Conservation (phyloP, 1,140 invertebrate species). For the Trissolcus basalis region DNA sequence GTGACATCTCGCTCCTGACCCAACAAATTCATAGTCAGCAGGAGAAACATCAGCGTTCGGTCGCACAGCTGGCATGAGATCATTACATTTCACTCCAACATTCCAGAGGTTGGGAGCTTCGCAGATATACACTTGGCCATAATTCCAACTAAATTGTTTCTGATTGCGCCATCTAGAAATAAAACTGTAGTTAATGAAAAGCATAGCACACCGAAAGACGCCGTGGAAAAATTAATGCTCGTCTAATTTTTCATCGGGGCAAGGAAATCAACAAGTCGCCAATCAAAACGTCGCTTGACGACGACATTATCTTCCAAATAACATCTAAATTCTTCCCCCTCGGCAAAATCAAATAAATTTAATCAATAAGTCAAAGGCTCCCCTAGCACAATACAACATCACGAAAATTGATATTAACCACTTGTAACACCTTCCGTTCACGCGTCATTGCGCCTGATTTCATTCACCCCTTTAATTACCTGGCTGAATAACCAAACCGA, state of each 20-base stretch:
- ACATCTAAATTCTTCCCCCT: neutral
- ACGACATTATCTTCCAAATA: conserved; percentile 17
- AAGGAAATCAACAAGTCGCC: neutral
- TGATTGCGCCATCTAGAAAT: too few species aligned
- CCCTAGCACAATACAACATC: neutral
- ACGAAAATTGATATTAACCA: conserved; percentile 27
- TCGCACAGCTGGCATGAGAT: conserved; percentile 1
- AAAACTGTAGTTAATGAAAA: too few species aligned
- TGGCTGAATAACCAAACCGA: conserved; percentile 21
- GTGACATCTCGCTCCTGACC: conserved; percentile 19
- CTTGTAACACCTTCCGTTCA: conserved; percentile 26
- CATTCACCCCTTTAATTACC: conserved; percentile 19
- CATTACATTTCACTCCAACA: too few species aligned
- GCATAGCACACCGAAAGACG: too few species aligned
- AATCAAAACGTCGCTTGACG: conserved; percentile 1
- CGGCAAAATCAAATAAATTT: conserved; percentile 20
- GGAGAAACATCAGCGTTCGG: conserved; percentile 4
- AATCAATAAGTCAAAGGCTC: conserved; percentile 21
- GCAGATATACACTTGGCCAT: too few species aligned
- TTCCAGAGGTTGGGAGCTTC: too few species aligned
- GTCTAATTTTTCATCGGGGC: too few species aligned
- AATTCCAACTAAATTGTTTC: too few species aligned
- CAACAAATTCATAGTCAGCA: conserved; percentile 10
- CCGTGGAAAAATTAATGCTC: too few species aligned
- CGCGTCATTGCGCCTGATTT: conserved; percentile 2